Evolutionary conservation across 2,797 vertebrate genomes (phyloP).

Genomic region (Falco biarmicus): DNA sequence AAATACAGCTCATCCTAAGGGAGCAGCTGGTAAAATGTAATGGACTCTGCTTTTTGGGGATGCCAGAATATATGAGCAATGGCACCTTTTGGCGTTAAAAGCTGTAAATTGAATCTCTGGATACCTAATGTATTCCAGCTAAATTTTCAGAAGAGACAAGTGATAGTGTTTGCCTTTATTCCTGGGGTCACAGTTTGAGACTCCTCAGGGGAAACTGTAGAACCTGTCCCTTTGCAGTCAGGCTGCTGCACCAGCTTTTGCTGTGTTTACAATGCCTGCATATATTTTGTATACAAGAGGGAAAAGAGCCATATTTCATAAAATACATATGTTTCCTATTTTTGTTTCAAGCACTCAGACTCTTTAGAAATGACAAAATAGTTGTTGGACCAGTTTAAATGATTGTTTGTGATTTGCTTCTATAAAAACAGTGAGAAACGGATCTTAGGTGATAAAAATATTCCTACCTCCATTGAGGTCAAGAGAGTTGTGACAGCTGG

Average conservation of each 20-base stretch:
- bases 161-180: background rate
- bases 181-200: background rate
- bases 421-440: background rate
- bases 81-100: background rate
- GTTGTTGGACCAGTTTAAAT: background rate
- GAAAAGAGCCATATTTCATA: accelerated
- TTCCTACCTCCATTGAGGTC: accelerated
- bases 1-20: background rate
- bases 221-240: background rate
- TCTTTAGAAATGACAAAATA: background rate
- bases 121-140: background rate
- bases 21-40: background rate
- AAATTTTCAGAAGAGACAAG: background rate
- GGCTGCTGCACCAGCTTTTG: background rate
- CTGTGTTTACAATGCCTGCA: background rate
- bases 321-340: background rate
- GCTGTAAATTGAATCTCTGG: background rate
- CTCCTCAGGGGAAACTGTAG: background rate
- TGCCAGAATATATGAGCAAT: background rate
- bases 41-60: background rate
- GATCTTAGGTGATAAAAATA: background rate
- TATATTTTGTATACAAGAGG: accelerated
- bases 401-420: background rate
- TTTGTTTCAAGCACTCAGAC: background rate
- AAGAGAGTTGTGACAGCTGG: background rate